Evolutionary conservation across 2,888 invertebrate genomes (phyloP), one percentile per base, ranked within the genome.

Genomic region (Eurois occulta): DNA sequence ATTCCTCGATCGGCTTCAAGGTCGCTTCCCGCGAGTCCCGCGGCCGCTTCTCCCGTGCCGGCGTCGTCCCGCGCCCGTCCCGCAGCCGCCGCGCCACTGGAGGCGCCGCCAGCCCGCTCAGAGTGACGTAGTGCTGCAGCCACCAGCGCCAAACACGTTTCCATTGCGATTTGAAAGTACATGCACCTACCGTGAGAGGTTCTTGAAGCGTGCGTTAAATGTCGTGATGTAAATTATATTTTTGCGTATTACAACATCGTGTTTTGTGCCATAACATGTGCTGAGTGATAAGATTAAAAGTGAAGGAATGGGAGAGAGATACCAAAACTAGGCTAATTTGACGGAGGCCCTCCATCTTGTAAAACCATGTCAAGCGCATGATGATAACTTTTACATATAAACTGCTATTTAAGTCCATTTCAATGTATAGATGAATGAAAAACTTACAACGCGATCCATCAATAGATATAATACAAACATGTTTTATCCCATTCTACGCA

Each of bases 1-100:
- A 94, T 89, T 93, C 91, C 90, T 89, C 92, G 91, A 73, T 78
- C 86, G 85, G 86, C 93, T 92, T 93, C 96, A 96, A 96, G 96
- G 96, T 95, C 96, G 95, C 93, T 94, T 94, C 95, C 95, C 93
- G 94, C 92, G 91, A 92, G 92, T 94, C 94, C 94, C 93, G 94
- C 94, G 92, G 83, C 88, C 88, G 85, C 87, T 88, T 85, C 88
- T 93, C 92, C 92, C 91, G 90, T 90, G 86, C 82, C 81, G 86
- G 84, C 81, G 82, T 86, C 86, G 85, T 84, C 84, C 75, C 80
- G 84, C 85, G 81, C 72, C 72, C 84, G 84, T 74, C 76, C 68
- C 80, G 75, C 80, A 65, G 67, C 46, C 71, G 81, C 84, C 76
- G 64, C 60, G 38, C 5, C 75, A 79, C 83, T 77, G 78, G 86